Evolutionary conservation across 2,888 invertebrate species (phyloP), one percentile per base, ranked within the genome.

Genomic region (Glomeris marginata): DNA sequence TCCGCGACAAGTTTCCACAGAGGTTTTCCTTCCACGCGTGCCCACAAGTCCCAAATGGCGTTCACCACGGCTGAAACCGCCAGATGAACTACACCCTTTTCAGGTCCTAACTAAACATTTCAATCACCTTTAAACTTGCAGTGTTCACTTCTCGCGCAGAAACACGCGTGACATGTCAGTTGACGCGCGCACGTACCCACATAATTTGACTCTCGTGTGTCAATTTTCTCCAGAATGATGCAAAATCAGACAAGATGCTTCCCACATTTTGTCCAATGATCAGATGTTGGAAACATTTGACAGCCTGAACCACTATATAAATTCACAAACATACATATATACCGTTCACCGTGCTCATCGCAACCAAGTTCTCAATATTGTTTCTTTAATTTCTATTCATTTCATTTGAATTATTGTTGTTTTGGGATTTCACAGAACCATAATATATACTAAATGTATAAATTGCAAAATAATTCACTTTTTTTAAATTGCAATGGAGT

Each of bases 11-110:
- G 70, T 62, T 80, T 80, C 91, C 91, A 92, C 0, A 92, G 66
- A 0, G 92, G 88, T 65, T 90, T 88, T 35, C 76, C 74, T 64
- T 85, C 81, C 8, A 84, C 68, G 59, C 83, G 77, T 0, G 81
- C 88, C 90, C 90, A 90, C 47, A 91, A 68, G 66, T 92, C 92
- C 91, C 91, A 92, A 2, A 91, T 65, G 1, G 87, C 82, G 66
- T 91, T 92, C n/a, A 88, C 68, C 47, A 91, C 77, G 8, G 87
- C 90, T 1, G 86, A 88, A 2, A 80, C 79, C 0, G 90, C 91
- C 57, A 92, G 70, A 68, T 91, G 90, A 11, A 78, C 78, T 0
- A 84, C 90, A 10, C 91, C 90, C 67, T 90, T 90, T 65, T 90
- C 88, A 11, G 90, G 90, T 1, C 90, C 90, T 47, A 90, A 75